Evolutionary conservation across 1,140 invertebrate species (phyloP).

Genomic region (Heliconius himera): DNA sequence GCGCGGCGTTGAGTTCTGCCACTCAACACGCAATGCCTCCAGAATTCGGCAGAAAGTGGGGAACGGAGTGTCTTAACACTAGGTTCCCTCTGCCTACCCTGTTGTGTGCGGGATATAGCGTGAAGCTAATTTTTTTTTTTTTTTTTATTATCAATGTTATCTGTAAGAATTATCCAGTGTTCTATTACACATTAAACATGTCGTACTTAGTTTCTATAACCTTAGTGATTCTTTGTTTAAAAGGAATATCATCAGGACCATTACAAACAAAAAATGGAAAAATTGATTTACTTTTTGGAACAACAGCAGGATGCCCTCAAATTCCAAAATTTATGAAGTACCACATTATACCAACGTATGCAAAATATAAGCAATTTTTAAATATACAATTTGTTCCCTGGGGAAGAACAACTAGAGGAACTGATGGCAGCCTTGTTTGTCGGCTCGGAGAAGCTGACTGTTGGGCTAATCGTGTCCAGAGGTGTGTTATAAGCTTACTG

Average conservation of each 20-base stretch:
- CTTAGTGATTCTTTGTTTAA: conserved; percentile 7
- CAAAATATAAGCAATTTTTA: conserved; percentile 26
- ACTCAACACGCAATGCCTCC: no score
- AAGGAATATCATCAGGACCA: neutral
- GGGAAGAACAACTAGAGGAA: conserved; percentile 27
- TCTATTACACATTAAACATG: neutral
- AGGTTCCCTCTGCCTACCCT: no score
- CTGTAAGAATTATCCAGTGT: neutral
- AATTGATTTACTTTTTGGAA: conserved; percentile 32
- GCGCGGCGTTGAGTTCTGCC: no score
- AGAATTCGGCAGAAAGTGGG: no score
- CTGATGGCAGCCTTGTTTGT: conserved; percentile 18
- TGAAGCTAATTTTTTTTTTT: no score
- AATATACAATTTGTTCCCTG: conserved; percentile 36
- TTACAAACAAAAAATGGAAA: conserved; percentile 35
- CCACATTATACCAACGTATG: conserved; percentile 11
- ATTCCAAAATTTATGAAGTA: conserved; percentile 19
- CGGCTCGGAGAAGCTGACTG: conserved; percentile 23
- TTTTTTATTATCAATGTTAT: neutral
- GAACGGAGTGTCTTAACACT: no score
- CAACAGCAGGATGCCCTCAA: conserved; percentile 29
- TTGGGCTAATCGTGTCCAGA: conserved; percentile 22
- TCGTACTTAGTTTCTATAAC: neutral
- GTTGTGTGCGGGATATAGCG: no score
- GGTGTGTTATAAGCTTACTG: conserved; percentile 19